Evolutionary conservation across 2,113 vertebrate genomes (phyloP).

Genomic region (Tachuris rubrigastra): DNA sequence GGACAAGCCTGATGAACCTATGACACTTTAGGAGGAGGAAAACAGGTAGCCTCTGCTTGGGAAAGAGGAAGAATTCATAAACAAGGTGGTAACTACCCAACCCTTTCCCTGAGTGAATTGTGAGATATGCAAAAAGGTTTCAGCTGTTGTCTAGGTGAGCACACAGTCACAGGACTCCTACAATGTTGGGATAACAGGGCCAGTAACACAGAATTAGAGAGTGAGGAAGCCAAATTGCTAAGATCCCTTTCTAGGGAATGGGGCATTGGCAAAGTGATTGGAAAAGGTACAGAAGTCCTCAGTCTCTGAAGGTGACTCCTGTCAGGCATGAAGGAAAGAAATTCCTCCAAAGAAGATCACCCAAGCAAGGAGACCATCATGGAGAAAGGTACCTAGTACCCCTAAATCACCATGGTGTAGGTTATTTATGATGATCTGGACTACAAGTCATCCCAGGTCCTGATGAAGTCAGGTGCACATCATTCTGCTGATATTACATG

Average conservation of each 20-base stretch:
- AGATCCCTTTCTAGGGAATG: background rate
- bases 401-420: background rate
- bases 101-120: background rate
- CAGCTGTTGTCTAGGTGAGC: background rate
- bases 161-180: background rate
- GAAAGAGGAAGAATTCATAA: background rate
- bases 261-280: background rate
- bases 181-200: background rate
- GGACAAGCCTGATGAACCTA: background rate
- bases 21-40: background rate
- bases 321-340: background rate
- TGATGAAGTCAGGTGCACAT: background rate
- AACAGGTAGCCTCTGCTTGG: background rate
- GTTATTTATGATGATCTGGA: background rate
- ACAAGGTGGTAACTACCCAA: background rate
- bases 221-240: background rate
- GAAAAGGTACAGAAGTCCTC: background rate
- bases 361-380: background rate
- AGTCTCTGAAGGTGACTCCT: background rate
- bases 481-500: rapidly evolving
- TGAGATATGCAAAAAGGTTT: background rate
- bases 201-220: background rate
- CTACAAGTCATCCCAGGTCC: background rate
- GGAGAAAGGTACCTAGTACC: background rate
- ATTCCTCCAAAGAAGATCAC: too few species aligned